phyloP scores from a whole-genome alignment of 2,113 vertebrate species.

The Antennarius striatus region DNA sequence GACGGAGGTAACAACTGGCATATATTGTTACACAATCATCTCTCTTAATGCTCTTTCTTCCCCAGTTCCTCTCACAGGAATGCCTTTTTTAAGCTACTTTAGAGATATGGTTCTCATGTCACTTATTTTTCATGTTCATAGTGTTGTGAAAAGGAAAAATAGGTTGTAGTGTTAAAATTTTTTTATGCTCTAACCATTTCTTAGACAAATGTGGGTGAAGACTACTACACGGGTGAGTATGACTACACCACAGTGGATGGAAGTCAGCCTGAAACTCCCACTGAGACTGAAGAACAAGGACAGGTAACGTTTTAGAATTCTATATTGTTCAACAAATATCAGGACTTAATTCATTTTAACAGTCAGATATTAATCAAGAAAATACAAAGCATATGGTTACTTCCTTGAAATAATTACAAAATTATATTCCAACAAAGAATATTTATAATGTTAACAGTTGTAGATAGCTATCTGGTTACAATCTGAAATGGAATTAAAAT shows the following conservation, averaged over 20 bases:
- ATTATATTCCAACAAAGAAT: too few relatives aligned
- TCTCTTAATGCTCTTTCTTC: not conserved
- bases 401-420: too few relatives aligned
- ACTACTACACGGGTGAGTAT: conserved; percentile 81
- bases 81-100: too few relatives aligned
- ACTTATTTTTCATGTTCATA: not conserved
- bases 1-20: conserved; percentile 85
- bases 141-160: not conserved
- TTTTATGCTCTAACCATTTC: conserved; percentile 15
- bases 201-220: conserved; percentile 83
- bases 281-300: conserved; percentile 75
- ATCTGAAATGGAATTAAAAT: too few relatives aligned
- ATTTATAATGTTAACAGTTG: not conserved
- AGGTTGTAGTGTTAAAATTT: too few relatives aligned
- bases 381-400: too few relatives aligned
- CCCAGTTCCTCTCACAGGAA: too few relatives aligned
- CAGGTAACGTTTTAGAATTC: conserved; percentile 78
- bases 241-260: conserved; percentile 83
- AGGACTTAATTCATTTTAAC: not conserved
- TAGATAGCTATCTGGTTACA: not conserved
- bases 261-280: conserved; percentile 83
- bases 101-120: too few relatives aligned
- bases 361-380: not conserved
- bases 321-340: not conserved
- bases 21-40: not conserved